phyloP scores from a whole-genome alignment of 2,113 vertebrate species.

The Sapayoa aenigma region DNA sequence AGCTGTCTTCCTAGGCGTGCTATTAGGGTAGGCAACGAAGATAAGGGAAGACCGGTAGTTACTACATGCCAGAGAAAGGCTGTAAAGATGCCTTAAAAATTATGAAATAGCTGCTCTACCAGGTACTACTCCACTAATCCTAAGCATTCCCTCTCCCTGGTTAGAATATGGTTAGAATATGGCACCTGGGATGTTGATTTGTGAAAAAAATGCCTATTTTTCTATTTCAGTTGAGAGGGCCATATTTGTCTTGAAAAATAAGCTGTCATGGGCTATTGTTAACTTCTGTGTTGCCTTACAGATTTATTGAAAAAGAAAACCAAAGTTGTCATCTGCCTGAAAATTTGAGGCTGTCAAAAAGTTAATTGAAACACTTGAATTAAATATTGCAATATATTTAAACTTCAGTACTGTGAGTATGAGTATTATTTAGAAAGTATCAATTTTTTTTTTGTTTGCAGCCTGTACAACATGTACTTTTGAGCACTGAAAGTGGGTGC shows the following conservation, averaged over 20 bases:
- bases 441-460: neutral
- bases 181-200: neutral
- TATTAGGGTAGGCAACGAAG: neutral
- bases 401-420: neutral
- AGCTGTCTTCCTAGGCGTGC: neutral
- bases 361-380: neutral
- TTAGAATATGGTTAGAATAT: neutral
- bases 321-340: neutral
- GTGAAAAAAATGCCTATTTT: neutral
- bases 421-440: neutral
- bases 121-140: neutral
- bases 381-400: neutral
- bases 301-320: neutral
- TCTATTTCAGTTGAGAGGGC: neutral
- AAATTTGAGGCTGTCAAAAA: slow-evolving; percentile 1
- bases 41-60: neutral
- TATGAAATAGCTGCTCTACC: neutral
- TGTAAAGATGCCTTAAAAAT: neutral
- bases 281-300: neutral
- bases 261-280: neutral
- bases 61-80: neutral
- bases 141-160: neutral
- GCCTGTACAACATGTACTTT: neutral
- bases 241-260: neutral
- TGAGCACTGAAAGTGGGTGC: neutral